These are phyloP conservation scores for Xiphophorus birchmanni DNA, from an alignment of 2,797 vertebrate species.

Conservation along the genomic window DNA sequence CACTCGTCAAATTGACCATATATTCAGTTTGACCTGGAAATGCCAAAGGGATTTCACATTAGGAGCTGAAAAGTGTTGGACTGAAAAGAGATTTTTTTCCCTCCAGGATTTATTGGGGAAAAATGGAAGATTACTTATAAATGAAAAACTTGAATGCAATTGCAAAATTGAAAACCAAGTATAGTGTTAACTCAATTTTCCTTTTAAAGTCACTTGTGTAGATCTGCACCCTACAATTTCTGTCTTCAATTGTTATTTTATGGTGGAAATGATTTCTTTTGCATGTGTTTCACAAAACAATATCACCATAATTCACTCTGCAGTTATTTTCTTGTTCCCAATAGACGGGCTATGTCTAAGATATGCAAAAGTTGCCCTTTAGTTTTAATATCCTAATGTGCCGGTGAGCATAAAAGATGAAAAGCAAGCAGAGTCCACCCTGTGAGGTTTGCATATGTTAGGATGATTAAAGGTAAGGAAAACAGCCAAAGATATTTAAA, in stretches of 20 bases:
- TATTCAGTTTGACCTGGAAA: background rate
- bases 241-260: background rate
- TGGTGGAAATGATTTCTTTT: background rate
- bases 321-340: background rate
- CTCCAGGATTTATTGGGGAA: background rate
- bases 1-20: background rate
- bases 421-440: background rate
- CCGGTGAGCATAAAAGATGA: background rate
- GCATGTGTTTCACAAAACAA: background rate
- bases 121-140: background rate
- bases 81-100: background rate
- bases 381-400: conserved; percentile 1
- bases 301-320: background rate
- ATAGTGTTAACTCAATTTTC: background rate
- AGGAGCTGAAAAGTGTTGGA: background rate
- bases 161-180: background rate
- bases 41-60: background rate
- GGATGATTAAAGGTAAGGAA: background rate
- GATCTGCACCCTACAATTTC: background rate
- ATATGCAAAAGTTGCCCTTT: background rate
- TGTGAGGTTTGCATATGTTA: background rate
- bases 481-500: background rate
- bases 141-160: background rate
- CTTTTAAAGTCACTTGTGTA: background rate
- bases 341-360: background rate